Base-by-base conservation (phyloP, 2,797 vertebrate species). In the Hybognathus amarus region DNA sequence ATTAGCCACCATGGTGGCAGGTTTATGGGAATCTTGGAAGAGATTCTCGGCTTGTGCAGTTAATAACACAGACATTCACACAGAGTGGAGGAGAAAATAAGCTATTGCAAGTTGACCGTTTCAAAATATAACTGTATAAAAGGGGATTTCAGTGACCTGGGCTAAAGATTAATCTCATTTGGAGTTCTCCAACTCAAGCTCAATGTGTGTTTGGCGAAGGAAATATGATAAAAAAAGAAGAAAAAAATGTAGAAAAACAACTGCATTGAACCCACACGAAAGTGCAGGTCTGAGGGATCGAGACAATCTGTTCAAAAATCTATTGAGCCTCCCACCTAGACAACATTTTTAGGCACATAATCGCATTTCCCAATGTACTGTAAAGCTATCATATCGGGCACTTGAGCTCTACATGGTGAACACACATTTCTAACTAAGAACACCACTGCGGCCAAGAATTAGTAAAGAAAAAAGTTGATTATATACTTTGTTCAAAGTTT, bases 1-100 rank as follows among this genome's bases (percentile, higher is more conserved):
- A 82, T 75, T 82, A 40, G 15, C 15, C 30, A 73, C 11, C 8
- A 20, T 11, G 30, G 42, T 74, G 56, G 22, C 40, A 50, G 54
- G 40, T 82, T 74, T 82, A 74, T 74, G 40, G 36, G 47, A 70
- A 80, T 27, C 50, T 40, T 40, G 38, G 66, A n/a, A 30, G 59
- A 52, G 27, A 63, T 73, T n/a, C 24, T 73, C 18, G n/a, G 45
- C 45, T n/a, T 67, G 33, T 68, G 30, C 61, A 63, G 27, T 17
- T 63, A 52, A 79, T 69, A 73, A 24, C 2, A 1, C 45, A 77
- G 42, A 77, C 38, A 45, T 52, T 24, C 56, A 61, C 40, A 61
- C 40, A 61, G n/a, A 52, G 54, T 40, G 45, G 18, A 67, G 61
- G 20, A 33, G 20, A 75, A 66, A 67, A 24, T 18, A 38, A 42